Evolutionary conservation across 1,140 invertebrate species (phyloP).

Genomic region (Yoshiicerus persimilis): DNA sequence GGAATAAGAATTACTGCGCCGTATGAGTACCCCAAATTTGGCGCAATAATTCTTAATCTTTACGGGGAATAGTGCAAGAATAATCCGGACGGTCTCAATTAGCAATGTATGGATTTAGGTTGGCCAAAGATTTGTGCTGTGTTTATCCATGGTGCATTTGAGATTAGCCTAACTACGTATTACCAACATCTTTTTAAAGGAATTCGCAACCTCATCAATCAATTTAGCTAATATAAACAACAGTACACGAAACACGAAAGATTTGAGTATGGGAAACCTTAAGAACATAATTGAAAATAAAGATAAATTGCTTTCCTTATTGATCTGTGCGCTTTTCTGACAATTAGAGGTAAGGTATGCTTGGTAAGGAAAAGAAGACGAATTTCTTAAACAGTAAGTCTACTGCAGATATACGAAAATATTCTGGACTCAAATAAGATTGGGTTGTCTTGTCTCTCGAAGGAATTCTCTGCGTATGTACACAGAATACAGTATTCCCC

Average conservation of each 20-base stretch:
- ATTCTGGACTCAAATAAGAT: background rate
- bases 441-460: background rate
- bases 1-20: too few relatives aligned
- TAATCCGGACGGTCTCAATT: too few relatives aligned
- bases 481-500: background rate
- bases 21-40: too few relatives aligned
- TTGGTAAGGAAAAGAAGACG: background rate
- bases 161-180: background rate
- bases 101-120: constrained; percentile 22
- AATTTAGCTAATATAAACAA: background rate
- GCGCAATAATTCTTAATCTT: too few relatives aligned
- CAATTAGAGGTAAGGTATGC: background rate
- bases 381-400: background rate
- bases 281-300: background rate
- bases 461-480: background rate
- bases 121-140: background rate
- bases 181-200: background rate
- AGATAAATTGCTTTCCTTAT: background rate
- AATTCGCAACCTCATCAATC: background rate
- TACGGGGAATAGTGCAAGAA: too few relatives aligned
- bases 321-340: background rate
- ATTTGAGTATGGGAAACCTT: background rate
- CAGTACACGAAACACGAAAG: background rate
- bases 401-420: background rate
- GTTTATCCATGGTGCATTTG: background rate